Conservation (phyloP, 2,888 invertebrate genomes). For the Girardia tigrina region DNA sequence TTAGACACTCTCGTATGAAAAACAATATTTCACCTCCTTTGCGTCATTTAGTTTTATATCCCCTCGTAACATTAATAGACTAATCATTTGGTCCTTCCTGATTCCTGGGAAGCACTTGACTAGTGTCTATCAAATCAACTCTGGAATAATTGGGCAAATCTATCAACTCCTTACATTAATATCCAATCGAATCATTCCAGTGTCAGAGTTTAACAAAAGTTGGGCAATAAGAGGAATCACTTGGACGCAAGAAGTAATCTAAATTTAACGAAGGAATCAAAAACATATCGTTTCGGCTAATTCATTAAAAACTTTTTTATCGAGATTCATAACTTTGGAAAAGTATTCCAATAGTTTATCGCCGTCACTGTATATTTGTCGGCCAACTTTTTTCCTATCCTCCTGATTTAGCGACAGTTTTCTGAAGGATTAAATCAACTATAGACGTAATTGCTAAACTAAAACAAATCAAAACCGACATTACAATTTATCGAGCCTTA, state of each 20-base stretch:
- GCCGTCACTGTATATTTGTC: background rate
- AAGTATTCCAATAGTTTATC: background rate
- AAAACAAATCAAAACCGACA: too few species aligned
- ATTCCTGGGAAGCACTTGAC: background rate
- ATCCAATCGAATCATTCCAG: slow-evolving; percentile 9
- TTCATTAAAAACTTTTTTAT: background rate
- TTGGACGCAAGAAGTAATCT: slow-evolving; percentile 10
- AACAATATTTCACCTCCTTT: background rate
- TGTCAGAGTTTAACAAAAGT: background rate
- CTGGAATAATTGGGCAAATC: background rate
- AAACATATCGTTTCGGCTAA: too few species aligned
- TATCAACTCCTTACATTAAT: background rate
- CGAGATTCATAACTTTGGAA: background rate
- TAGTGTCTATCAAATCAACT: background rate
- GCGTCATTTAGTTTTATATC: background rate
- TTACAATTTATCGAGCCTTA: too few species aligned
- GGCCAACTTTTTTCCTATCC: background rate
- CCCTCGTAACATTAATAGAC: background rate
- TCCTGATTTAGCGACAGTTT: background rate
- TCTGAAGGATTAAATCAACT: too few species aligned
- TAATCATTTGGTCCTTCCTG: background rate
- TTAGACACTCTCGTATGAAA: background rate
- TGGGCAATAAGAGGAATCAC: background rate
- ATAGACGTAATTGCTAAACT: too few species aligned
- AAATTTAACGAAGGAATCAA: background rate